Percentiles rank a stretch among this genome's conserved stretches.
Conservation (phyloP, 1,140 invertebrate species). For the Pachypeltis micranthus region DNA sequence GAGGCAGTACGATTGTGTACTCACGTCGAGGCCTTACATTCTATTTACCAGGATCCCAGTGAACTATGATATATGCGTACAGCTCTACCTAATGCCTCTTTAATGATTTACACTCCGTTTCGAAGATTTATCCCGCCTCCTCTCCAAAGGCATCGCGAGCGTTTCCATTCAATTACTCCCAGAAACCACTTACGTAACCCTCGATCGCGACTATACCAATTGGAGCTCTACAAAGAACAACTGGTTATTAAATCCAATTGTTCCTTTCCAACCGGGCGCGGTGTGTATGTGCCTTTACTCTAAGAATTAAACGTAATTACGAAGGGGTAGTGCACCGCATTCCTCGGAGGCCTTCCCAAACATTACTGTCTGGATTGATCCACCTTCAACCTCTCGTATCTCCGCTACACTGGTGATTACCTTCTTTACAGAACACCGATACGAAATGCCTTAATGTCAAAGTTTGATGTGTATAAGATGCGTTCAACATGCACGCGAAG, state of each 20-base stretch:
- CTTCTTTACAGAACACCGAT: too few species aligned
- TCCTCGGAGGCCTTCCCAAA: not conserved
- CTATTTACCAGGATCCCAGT: not conserved
- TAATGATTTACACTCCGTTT: constrained; percentile 1
- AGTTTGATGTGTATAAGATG: too few species aligned
- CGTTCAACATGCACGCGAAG: too few species aligned
- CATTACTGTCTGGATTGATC: not conserved
- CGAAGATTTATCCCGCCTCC: constrained; percentile 4
- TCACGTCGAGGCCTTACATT: not conserved
- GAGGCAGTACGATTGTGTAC: not conserved
- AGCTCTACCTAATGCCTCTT: not conserved
- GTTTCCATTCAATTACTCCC: constrained; percentile 8
- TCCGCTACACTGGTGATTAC: too few species aligned
- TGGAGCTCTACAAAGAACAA: not conserved
- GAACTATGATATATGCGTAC: constrained; percentile 2
- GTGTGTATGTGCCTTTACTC: not conserved
- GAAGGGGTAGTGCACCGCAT: not conserved
- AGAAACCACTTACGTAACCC: constrained; percentile 6
- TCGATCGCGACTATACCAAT: not conserved
- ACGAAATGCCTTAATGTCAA: too few species aligned
- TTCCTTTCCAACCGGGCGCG: not conserved
- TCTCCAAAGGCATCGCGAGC: not conserved
- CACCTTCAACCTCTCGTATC: too few species aligned
- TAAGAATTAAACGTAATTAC: constrained; percentile 8
- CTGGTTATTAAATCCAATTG: not conserved